Evolutionary conservation across 2,113 vertebrate species (phyloP), one percentile per base, ranked within the genome.

Genomic region (Oreotrochilus melanogaster): DNA sequence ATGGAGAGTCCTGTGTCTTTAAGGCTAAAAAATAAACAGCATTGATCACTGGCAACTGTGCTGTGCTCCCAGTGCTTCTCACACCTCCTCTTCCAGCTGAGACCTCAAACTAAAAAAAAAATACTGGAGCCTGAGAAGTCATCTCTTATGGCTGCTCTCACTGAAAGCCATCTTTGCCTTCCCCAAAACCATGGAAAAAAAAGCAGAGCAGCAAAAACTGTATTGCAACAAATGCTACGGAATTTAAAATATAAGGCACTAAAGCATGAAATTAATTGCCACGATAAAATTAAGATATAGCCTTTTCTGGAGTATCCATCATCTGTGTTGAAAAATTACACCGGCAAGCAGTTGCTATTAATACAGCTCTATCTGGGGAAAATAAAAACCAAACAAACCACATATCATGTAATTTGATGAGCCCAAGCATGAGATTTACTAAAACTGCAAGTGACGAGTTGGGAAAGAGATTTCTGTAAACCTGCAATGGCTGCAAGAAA

Each of bases 11-110:
- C 27, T 5, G 1, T 16, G 21, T 56, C 28, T 74, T 30, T 35
- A 62, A 89, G 39, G 45, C n/a, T 92, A 62, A 81, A 88, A 71
- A 85, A 85, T 28, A 87, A 67, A 50, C 73, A 30, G 56, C 53
- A 61, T 18, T 2, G 2, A 58, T 89, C 73, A 45, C 65, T 70
- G 54, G 48, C 54, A 91, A 65, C 28, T 48, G 28, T 24, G 79
- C 47, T 43, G 24, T 57, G 71, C 65, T 74, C 60, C 43, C 65
- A 76, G 18, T 0, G 0, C 50, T 75, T 43, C 91, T 53, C 57
- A 33, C 10, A 51, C 16, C 31, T n/a, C 18, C 47, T 6, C 10
- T 2, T 65, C 35, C 53, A 91, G 66, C 16, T 31, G 24, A 89
- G 53, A 69, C 28, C 28, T 18, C 13, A 78, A 75, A 27, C 31